Evolutionary conservation across 2,888 invertebrate genomes (phyloP).

Genomic region (Cephus spinipes): DNA sequence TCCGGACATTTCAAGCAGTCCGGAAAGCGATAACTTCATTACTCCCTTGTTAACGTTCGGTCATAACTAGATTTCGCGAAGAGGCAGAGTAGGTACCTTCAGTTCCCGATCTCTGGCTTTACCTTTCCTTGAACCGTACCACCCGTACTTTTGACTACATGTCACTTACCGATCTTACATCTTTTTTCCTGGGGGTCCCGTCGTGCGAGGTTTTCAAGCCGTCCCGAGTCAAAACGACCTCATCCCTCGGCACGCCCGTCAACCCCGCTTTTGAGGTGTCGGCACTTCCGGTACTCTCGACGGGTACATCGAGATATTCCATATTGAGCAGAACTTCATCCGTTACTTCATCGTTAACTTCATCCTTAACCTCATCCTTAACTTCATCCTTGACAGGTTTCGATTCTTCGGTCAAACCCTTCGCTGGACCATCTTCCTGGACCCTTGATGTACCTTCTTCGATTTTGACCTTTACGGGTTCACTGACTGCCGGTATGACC

Average conservation of each 20-base stretch:
- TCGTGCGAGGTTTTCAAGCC: conserved; percentile 22
- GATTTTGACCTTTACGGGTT: conserved; percentile 8
- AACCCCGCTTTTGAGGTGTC: not conserved
- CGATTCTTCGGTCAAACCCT: conserved; percentile 2
- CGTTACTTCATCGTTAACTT: too few species aligned
- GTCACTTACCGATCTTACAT: conserved; percentile 22
- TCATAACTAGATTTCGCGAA: not conserved
- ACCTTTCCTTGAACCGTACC: not conserved
- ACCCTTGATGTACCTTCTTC: conserved; percentile 7
- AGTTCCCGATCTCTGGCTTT: not conserved
- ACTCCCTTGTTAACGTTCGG: not conserved
- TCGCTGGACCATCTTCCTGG: not conserved
- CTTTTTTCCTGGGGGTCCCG: conserved; percentile 21
- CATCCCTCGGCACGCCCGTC: conserved; percentile 9
- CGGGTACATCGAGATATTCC: not conserved
- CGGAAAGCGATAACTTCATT: not conserved
- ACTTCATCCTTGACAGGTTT: not conserved
- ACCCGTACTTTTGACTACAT: not conserved
- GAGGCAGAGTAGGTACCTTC: not conserved
- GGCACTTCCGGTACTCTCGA: not conserved
- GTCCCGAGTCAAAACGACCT: conserved; percentile 23
- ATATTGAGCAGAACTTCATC: not conserved
- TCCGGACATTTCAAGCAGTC: conserved; percentile 33
- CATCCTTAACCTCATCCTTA: not conserved
- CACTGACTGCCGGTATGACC: not conserved